Percentiles rank a stretch among this genome's conserved stretches.
Conservation (phyloP, 2,888 invertebrate genomes). For the Uloborus plumipes region DNA sequence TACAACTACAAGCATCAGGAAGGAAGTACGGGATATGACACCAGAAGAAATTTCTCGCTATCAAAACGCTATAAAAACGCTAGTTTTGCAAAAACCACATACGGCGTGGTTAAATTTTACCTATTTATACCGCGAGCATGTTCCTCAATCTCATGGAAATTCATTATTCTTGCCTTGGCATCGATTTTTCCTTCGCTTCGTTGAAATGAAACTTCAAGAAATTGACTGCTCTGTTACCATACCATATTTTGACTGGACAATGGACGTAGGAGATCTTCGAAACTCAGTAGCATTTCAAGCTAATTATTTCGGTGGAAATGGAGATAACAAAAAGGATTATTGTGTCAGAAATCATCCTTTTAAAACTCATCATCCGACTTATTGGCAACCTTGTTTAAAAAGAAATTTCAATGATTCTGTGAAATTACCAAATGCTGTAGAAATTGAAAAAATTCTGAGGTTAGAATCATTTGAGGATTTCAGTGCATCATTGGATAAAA, state of each 20-base stretch:
- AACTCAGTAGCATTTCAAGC: constrained; percentile 70
- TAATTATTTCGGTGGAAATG: constrained; percentile 70
- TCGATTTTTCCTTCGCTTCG: constrained; percentile 69
- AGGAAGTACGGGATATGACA: constrained; percentile 70
- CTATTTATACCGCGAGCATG: constrained; percentile 68
- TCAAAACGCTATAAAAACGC: constrained; percentile 68
- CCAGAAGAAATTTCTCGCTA: constrained; percentile 68
- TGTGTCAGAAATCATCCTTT: constrained; percentile 70
- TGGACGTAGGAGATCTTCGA: constrained; percentile 69
- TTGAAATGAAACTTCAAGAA: constrained; percentile 69
- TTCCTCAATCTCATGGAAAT: constrained; percentile 69
- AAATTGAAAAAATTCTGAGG: constrained; percentile 69
- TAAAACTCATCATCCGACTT: constrained; percentile 69
- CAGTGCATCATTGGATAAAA: constrained; percentile 68
- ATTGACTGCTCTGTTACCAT: constrained; percentile 70
- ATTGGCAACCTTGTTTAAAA: constrained; percentile 69
- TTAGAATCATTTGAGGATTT: constrained; percentile 69
- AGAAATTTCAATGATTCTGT: constrained; percentile 69
- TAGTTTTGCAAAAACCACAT: constrained; percentile 67
- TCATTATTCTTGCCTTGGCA: constrained; percentile 70
- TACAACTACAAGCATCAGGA: constrained; percentile 67
- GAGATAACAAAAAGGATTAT: constrained; percentile 65
- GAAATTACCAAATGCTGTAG: constrained; percentile 69
- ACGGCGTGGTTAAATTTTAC: constrained; percentile 70
- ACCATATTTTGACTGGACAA: constrained; percentile 71